Evolutionary conservation across 1,140 invertebrate genomes (phyloP).

Genomic region (Panonychus citri): DNA sequence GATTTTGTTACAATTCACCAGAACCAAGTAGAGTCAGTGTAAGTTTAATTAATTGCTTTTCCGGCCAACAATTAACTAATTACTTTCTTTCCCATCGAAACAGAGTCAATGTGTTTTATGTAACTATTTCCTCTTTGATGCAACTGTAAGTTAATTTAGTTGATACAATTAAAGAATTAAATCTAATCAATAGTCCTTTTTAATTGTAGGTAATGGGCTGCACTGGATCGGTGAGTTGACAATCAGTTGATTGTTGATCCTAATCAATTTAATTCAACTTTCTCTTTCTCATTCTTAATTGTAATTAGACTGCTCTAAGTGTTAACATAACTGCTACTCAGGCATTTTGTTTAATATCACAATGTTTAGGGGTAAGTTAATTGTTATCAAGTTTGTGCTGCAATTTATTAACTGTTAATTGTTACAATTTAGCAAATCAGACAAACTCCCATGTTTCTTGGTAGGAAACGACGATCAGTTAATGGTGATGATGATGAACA

Average conservation of each 20-base stretch:
- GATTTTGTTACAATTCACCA: slow-evolving; percentile 1
- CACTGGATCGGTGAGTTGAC: not conserved
- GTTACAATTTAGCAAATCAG: not conserved
- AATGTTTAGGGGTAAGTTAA: slow-evolving; percentile 1
- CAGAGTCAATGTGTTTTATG: slow-evolving; percentile 1
- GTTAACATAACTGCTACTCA: not conserved
- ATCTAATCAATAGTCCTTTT: not conserved
- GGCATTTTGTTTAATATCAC: not conserved
- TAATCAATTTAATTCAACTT: not conserved
- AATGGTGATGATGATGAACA: not conserved
- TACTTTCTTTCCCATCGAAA: not conserved
- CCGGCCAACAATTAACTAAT: too few relatives aligned
- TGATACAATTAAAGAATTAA: not conserved
- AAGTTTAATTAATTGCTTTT: not conserved
- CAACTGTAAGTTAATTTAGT: not conserved
- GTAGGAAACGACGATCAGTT: not conserved
- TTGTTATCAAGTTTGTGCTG: not conserved
- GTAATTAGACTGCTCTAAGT: not conserved
- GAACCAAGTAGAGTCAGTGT: not conserved
- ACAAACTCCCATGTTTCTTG: not conserved
- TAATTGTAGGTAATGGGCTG: not conserved
- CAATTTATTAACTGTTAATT: not conserved
- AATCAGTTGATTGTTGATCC: not conserved
- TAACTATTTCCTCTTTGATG: not conserved
- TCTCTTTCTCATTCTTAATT: not conserved